Percentiles rank a stretch among this genome's conserved stretches.
Conservation (phyloP, 1,140 invertebrate species). For the Agrypnia vestita region DNA sequence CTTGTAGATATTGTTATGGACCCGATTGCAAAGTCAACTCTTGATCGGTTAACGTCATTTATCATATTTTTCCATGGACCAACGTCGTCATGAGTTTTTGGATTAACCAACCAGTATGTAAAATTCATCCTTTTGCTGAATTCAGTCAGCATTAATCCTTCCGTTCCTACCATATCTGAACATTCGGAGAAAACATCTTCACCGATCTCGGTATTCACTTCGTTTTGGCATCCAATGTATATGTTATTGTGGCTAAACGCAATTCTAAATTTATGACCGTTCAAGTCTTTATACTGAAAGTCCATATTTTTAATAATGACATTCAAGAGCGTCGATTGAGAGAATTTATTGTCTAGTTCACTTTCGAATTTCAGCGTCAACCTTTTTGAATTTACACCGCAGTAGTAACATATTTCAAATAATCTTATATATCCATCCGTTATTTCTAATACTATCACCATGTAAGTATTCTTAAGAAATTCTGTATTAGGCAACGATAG, state of each 20-base stretch:
- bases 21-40: constrained; percentile 53
- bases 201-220: background rate
- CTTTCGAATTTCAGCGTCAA: constrained; percentile 21
- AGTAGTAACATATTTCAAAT: constrained; percentile 54
- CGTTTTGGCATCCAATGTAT: constrained; percentile 43
- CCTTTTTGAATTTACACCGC: constrained; percentile 36
- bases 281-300: constrained; percentile 37
- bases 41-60: constrained; percentile 35
- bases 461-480: constrained; percentile 11
- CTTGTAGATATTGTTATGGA: constrained; percentile 46
- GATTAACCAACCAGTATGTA: constrained; percentile 28
- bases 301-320: constrained; percentile 16
- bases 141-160: constrained; percentile 43
- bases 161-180: constrained; percentile 26
- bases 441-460: constrained; percentile 44
- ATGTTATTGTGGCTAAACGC: constrained; percentile 25
- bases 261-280: constrained; percentile 43
- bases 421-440: constrained; percentile 21
- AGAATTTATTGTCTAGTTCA: background rate
- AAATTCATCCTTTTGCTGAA: constrained; percentile 50
- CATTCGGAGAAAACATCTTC: constrained; percentile 29
- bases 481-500: constrained; percentile 4
- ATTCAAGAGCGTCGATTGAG: background rate
- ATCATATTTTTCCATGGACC: constrained; percentile 51
- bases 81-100: constrained; percentile 15